A percentile compares a stretch with the other conserved stretches of the same genome.
phyloP scores from a whole-genome alignment of 1,140 invertebrate genomes.

The Drosophila aff. region DNA sequence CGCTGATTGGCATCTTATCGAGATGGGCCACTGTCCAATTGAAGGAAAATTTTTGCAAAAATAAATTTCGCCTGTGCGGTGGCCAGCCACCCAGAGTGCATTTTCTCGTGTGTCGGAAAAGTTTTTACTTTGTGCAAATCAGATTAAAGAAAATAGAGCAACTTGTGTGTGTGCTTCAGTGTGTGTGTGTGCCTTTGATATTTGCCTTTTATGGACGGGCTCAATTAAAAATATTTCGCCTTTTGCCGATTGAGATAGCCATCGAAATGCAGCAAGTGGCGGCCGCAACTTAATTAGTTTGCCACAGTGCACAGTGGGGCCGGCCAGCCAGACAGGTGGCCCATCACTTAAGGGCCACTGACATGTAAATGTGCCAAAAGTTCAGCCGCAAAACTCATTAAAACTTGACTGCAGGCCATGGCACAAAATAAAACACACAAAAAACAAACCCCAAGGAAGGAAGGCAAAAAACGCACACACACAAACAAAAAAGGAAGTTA shows the following conservation, averaged over 20 bases:
- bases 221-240: conserved; percentile 77
- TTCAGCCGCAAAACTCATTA: conserved; percentile 70
- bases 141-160: conserved; percentile 70
- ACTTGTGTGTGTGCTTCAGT: conserved; percentile 6
- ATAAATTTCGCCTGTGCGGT: conserved; percentile 69
- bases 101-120: conserved; percentile 54
- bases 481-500: conserved; percentile 31
- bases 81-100: conserved; percentile 70
- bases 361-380: conserved; percentile 83
- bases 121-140: conserved; percentile 62
- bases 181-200: conserved; percentile 67
- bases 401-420: conserved; percentile 54
- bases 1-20: conserved; percentile 84
- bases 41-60: conserved; percentile 78
- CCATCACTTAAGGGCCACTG: conserved; percentile 71
- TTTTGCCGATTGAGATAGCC: conserved; percentile 55
- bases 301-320: conserved; percentile 30
- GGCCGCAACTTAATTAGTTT: conserved; percentile 72
- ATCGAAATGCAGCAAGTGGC: conserved; percentile 63
- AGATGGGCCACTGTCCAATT: conserved; percentile 84
- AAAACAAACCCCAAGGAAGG: conserved; percentile 30
- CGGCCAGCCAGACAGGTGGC: conserved; percentile 66
- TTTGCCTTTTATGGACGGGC: conserved; percentile 63
- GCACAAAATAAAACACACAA: conserved; percentile 39
- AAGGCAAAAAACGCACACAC: conserved; percentile 27